A percentile compares a stretch with the other conserved stretches of the same genome.
phyloP scores from a whole-genome alignment of 2,797 vertebrate genomes.

The Trichosurus vulpecula region DNA sequence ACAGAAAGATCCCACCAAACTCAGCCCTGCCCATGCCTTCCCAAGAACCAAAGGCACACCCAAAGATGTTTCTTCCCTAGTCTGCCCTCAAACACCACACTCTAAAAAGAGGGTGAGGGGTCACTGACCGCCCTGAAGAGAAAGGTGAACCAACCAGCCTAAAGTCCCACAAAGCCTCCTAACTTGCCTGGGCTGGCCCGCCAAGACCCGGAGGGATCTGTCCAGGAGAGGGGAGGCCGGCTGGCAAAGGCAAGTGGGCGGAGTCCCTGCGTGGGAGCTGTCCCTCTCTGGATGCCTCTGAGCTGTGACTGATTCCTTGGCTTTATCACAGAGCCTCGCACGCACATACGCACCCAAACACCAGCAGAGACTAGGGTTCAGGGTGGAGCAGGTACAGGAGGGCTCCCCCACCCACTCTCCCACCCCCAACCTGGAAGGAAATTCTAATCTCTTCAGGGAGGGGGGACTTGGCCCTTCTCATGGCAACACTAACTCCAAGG shows the following conservation, averaged over 20 bases:
- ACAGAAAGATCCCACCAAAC: neutral
- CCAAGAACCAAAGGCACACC: neutral
- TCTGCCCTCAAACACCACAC: neutral
- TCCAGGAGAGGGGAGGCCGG: neutral
- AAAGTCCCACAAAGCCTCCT: neutral
- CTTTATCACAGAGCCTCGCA: neutral
- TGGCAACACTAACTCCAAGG: constrained; percentile 21
- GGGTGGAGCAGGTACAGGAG: neutral
- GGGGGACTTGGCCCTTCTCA: constrained; percentile 36
- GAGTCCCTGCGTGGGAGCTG: neutral
- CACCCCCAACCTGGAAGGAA: neutral
- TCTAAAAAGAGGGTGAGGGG: neutral
- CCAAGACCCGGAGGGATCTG: neutral
- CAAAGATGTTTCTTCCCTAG: neutral
- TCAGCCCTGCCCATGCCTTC: neutral
- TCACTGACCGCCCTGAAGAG: neutral
- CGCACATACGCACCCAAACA: neutral
- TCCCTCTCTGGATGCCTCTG: neutral
- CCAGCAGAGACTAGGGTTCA: neutral
- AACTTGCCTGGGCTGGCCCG: neutral
- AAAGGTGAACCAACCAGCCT: neutral
- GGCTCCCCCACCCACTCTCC: neutral
- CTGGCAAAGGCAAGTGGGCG: neutral
- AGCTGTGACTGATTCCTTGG: neutral
- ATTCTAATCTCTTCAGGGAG: neutral